Evolutionary conservation across 2,113 vertebrate genomes (phyloP), one percentile per base, ranked within the genome.

Genomic region (Propithecus coquereli): DNA sequence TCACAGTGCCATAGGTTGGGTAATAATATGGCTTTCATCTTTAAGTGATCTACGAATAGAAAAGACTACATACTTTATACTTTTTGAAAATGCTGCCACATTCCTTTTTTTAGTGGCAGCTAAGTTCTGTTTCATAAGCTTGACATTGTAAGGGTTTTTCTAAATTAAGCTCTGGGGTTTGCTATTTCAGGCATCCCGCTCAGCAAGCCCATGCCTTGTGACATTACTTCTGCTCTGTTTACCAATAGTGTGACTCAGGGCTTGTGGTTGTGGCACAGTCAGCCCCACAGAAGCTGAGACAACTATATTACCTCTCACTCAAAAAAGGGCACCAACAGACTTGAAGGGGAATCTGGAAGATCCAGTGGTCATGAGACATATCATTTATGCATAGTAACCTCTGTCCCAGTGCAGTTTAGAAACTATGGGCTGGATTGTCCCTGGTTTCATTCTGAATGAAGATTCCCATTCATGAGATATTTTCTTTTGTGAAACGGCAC

Each of bases 141-240:
- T 93, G 40, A 66, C 37, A 32, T 47, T 87, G 34, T 57, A 90
- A 80, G n/a, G 1, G 20, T 81, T 97, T 43, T 89, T 94, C 97
- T 97, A 96, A 96, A 88, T 94, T 86, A 85, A 90, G 43, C 66
- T 63, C 20, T 86, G 81, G 59, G 76, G 20, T 85, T 94, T 96
- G 66, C 74, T 97, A 80, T 97, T 97, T 96, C 27, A 43, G 68
- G n/a, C 79, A 89, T 89, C 65, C 70, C 91, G 74, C 27, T 94
- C 84, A 86, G 92, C 20, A 91, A 80, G 61, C 57, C 68, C 23
- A 30, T 79, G 74, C 52, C 81, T 77, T 22, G 34, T 89, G 96
- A 95, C 91, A 80, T 63, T 95, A 95, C 92, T 97, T 97, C 94
- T 95, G 61, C 92, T 95, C n/a, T 96, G 79, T 97, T 97, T 97